Conservation (phyloP, 2,113 vertebrate species). For the Hylia prasina region DNA sequence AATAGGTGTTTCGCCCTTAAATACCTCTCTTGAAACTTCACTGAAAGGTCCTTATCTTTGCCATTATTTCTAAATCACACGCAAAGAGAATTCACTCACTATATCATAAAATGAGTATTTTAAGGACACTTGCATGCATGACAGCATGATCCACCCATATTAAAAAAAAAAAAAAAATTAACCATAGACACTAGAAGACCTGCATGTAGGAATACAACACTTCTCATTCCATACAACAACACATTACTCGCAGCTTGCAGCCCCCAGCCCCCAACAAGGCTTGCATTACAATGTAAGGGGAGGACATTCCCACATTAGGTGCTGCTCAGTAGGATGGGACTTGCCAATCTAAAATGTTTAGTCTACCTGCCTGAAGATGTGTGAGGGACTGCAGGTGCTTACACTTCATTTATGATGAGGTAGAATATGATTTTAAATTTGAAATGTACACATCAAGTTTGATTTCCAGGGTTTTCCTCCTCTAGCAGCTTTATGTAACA, state of each 20-base stretch:
- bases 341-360: slow-evolving; percentile 14
- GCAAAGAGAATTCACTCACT: not conserved
- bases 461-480: not conserved
- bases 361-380: slow-evolving; percentile 2
- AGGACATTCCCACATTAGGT: not conserved
- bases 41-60: not conserved
- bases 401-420: not conserved
- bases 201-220: not conserved
- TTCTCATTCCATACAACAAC: not conserved
- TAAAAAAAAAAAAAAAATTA: not conserved
- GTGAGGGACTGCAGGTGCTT: not conserved
- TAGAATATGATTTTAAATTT: not conserved
- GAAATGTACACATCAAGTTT: not conserved
- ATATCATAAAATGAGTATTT: not conserved
- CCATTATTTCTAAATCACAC: not conserved
- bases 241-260: not conserved
- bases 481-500: not conserved
- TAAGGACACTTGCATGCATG: not conserved
- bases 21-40: not conserved
- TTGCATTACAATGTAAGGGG: not conserved
- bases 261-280: not conserved
- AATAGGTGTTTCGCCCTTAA: not conserved
- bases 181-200: not conserved
- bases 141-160: too few relatives aligned
- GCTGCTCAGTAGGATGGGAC: not conserved